Evolutionary conservation across 2,113 vertebrate species (phyloP).

Genomic region (Oryzias javanicus): DNA sequence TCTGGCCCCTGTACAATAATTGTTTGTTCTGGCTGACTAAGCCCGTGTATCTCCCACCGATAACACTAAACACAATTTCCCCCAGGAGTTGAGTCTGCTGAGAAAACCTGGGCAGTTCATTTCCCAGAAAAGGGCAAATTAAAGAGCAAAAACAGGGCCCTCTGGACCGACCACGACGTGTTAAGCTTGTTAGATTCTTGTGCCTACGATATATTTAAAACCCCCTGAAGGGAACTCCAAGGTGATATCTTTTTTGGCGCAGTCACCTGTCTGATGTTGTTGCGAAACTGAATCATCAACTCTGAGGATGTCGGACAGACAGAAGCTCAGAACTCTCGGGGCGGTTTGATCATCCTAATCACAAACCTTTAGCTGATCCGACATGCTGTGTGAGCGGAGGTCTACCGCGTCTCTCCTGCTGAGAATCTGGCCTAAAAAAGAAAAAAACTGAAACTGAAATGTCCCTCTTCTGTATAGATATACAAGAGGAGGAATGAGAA

Average conservation of each 20-base stretch:
- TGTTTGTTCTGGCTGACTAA: constrained; percentile 67
- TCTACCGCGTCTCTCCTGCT: constrained; percentile 27
- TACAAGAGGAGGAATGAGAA: constrained; percentile 61
- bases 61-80: constrained; percentile 73
- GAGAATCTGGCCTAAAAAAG: constrained; percentile 4
- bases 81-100: constrained; percentile 42
- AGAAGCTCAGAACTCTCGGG: background rate
- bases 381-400: constrained; percentile 3
- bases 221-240: constrained; percentile 29
- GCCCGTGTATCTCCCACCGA: constrained; percentile 63
- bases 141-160: constrained; percentile 36
- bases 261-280: background rate
- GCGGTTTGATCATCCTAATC: background rate
- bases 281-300: too few relatives aligned
- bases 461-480: constrained; percentile 59
- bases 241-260: constrained; percentile 27
- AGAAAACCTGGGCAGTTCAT: constrained; percentile 49
- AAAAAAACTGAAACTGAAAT: constrained; percentile 59
- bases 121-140: constrained; percentile 63
- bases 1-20: constrained; percentile 69
- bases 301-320: too few relatives aligned
- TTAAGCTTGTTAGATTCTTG: constrained; percentile 22
- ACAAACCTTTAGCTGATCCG: background rate
- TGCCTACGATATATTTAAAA: background rate
- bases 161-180: constrained; percentile 21